phyloP scores from a whole-genome alignment of 2,797 vertebrate species.

The Aphelocoma californica region DNA sequence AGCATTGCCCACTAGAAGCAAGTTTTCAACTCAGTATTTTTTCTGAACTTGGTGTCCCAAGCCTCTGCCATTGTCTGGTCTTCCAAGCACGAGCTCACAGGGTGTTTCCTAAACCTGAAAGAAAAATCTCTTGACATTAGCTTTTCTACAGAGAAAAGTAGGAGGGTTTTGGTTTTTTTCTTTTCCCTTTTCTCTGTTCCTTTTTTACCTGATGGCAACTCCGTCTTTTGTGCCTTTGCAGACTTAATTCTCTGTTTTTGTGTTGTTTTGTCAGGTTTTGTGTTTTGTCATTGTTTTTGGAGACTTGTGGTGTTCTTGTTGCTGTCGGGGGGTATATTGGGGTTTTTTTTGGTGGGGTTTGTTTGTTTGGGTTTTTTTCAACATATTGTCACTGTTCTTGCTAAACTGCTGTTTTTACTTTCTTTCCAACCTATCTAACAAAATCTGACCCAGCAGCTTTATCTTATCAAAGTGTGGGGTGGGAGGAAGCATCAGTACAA shows the following conservation, averaged over 20 bases:
- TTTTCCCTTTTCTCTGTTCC: neutral
- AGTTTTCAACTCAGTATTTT: neutral
- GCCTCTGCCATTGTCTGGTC: neutral
- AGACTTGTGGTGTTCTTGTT: neutral
- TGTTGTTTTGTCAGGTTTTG: neutral
- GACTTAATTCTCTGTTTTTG: neutral
- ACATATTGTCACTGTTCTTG: neutral
- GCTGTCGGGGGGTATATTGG: neutral
- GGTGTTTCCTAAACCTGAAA: neutral
- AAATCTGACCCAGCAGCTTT: neutral
- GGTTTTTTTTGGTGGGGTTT: neutral
- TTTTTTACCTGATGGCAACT: neutral
- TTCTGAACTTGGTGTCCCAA: neutral
- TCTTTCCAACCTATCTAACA: neutral
- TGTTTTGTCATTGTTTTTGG: neutral
- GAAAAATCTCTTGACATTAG: neutral
- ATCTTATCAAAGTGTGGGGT: neutral
- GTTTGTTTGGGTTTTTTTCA: neutral
- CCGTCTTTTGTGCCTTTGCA: neutral
- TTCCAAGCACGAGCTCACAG: fast-evolving
- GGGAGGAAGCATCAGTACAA: neutral
- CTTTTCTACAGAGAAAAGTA: neutral
- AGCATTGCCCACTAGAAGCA: neutral
- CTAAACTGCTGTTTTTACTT: neutral
- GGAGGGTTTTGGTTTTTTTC: fast-evolving